A percentile compares a stretch with the other conserved stretches of the same genome.
Evolutionary conservation across 2,797 vertebrate species (phyloP).

Genomic region (Hafferia zeledoni): DNA sequence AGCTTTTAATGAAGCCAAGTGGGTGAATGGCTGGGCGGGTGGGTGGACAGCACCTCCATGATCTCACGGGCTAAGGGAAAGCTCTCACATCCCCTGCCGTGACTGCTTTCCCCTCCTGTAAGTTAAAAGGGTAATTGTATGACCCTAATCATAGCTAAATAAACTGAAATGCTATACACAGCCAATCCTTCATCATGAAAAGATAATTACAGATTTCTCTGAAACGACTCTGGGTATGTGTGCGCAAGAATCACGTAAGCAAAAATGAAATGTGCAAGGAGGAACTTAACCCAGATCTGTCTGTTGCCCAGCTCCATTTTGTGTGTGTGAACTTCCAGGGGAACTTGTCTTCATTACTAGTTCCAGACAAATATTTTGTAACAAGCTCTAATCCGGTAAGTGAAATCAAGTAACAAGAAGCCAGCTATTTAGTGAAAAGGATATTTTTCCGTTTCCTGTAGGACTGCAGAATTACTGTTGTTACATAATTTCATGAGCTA

Average conservation of each 20-base stretch:
- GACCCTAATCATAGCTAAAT: neutral
- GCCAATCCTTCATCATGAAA: neutral
- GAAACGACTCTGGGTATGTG: constrained; percentile 7
- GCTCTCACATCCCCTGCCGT: neutral
- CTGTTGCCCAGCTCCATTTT: neutral
- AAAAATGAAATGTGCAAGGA: neutral
- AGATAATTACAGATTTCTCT: constrained; percentile 54
- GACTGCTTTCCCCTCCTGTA: neutral
- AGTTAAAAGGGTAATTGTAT: constrained; percentile 1
- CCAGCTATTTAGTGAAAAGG: neutral
- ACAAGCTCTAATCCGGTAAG: neutral
- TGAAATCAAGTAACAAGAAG: neutral
- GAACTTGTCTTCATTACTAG: neutral
- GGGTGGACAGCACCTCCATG: neutral
- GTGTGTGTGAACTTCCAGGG: neutral
- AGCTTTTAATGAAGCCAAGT: neutral
- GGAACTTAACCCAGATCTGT: constrained; percentile 31
- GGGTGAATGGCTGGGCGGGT: neutral
- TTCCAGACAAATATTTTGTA: neutral
- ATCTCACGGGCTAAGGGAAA: neutral
- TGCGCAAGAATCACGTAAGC: constrained; percentile 36
- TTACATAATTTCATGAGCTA: neutral
- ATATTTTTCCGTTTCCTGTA: neutral
- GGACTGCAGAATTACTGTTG: neutral
- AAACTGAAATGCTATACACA: constrained; percentile 20